A percentile compares a stretch with the other conserved stretches of the same genome.
phyloP scores from a whole-genome alignment of 2,113 vertebrate genomes.

The Cyprinodon variegatus region DNA sequence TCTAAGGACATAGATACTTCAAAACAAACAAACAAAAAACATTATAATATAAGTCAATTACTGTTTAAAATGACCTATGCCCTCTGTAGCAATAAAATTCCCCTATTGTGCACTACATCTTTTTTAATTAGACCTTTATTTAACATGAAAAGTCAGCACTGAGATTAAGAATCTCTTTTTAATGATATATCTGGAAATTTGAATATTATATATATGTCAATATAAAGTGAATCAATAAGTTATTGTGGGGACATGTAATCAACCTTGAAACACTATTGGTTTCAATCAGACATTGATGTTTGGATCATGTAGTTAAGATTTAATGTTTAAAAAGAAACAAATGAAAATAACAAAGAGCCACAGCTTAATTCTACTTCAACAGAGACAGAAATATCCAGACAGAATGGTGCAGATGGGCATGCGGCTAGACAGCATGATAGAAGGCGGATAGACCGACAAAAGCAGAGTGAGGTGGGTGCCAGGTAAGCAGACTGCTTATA shows the following conservation, averaged over 20 bases:
- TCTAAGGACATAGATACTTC: not conserved
- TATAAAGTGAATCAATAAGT: not conserved
- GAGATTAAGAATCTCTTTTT: no score
- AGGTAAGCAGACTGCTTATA: constrained; percentile 55
- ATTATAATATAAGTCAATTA: not conserved
- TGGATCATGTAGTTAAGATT: not conserved
- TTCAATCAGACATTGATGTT: no score
- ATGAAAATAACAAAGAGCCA: not conserved
- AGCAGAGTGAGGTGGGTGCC: constrained; percentile 38
- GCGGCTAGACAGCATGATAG: constrained; percentile 29
- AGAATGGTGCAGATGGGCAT: constrained; percentile 43
- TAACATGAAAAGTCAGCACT: no score
- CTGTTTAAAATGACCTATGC: not conserved
- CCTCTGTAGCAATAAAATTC: not conserved
- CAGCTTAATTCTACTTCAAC: not conserved
- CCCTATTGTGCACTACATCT: no score
- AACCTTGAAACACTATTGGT: not conserved
- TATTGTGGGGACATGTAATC: not conserved
- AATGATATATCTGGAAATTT: no score
- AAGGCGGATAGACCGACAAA: constrained; percentile 31
- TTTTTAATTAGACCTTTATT: no score
- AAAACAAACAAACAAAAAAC: not conserved
- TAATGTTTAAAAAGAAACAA: no score
- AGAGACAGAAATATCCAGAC: constrained; percentile 11
- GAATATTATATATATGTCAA: not conserved